A percentile compares a stretch with the other conserved stretches of the same genome.
Conservation (phyloP, 2,888 invertebrate species). For the Acleris sparsana region DNA sequence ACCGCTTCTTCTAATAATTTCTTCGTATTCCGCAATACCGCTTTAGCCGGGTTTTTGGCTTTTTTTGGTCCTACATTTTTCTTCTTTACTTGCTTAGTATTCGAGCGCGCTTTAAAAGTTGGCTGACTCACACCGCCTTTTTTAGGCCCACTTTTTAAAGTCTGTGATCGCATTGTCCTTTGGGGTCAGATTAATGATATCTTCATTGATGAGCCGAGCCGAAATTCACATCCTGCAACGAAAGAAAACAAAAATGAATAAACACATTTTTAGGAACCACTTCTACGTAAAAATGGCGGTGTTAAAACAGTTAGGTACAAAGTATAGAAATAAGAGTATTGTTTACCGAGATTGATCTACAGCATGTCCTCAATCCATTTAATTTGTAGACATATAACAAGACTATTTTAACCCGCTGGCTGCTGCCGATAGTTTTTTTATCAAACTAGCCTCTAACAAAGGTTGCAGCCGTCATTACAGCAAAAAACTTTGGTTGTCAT, state of each 20-base stretch:
- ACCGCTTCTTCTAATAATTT: conserved; percentile 62
- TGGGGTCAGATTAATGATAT: conserved; percentile 62
- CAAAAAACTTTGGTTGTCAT: conserved; percentile 56
- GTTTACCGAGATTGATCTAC: no score
- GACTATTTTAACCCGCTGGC: conserved; percentile 47
- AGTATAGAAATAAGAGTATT: no score
- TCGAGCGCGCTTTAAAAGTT: conserved; percentile 59
- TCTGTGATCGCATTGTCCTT: conserved; percentile 79
- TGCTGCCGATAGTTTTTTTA: conserved; percentile 1
- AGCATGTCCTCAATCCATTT: no score
- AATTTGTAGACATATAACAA: not conserved
- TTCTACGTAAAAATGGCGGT: no score
- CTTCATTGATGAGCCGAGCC: conserved; percentile 67
- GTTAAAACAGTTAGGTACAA: no score
- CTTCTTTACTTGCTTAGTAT: conserved; percentile 61
- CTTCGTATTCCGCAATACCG: conserved; percentile 60
- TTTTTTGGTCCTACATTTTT: conserved; percentile 65
- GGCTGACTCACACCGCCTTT: conserved; percentile 73
- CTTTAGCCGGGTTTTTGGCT: conserved; percentile 62
- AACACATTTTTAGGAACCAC: not conserved
- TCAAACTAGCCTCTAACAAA: conserved; percentile 41
- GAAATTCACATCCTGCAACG: conserved; percentile 77
- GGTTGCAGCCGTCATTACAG: conserved; percentile 50
- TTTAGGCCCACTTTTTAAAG: conserved; percentile 74
- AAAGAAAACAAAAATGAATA: conserved; percentile 44